phyloP scores from a whole-genome alignment of 2,888 invertebrate species.

The Sepioteuthis lessoniana region DNA sequence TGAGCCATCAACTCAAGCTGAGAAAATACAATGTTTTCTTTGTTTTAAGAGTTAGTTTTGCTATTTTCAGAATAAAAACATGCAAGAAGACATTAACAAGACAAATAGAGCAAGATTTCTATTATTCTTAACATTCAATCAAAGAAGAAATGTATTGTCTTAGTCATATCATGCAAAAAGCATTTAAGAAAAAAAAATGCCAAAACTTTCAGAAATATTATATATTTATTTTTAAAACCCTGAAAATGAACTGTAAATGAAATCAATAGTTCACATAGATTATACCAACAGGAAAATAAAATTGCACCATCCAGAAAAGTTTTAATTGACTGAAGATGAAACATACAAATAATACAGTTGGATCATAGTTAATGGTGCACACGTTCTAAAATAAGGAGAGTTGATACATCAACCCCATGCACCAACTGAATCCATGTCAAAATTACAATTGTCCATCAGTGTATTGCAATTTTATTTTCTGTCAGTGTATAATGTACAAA shows the following conservation, averaged over 20 bases:
- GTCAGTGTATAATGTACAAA: no score
- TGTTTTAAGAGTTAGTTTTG: not conserved
- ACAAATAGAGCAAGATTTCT: not conserved
- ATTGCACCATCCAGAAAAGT: no score
- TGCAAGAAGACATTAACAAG: not conserved
- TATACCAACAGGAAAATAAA: no score
- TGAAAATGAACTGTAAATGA: not conserved
- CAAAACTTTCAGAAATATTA: not conserved
- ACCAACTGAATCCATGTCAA: no score
- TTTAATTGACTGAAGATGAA: no score
- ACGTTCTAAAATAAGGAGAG: no score
- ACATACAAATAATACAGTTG: no score
- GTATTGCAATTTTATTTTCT: no score
- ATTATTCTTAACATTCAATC: not conserved
- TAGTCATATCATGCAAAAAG: no score
- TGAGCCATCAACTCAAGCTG: not conserved
- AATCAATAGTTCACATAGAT: not conserved
- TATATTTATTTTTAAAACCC: not conserved
- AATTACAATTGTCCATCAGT: no score
- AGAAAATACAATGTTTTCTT: not conserved
- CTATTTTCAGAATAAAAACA: not conserved
- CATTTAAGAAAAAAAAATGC: not conserved
- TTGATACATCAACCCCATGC: no score
- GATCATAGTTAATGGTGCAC: no score
- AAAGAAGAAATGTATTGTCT: not conserved